A percentile compares a stretch with the other conserved stretches of the same genome.
Evolutionary conservation across 1,140 invertebrate genomes (phyloP).

Genomic region (Camponotus pennsylvanicus): DNA sequence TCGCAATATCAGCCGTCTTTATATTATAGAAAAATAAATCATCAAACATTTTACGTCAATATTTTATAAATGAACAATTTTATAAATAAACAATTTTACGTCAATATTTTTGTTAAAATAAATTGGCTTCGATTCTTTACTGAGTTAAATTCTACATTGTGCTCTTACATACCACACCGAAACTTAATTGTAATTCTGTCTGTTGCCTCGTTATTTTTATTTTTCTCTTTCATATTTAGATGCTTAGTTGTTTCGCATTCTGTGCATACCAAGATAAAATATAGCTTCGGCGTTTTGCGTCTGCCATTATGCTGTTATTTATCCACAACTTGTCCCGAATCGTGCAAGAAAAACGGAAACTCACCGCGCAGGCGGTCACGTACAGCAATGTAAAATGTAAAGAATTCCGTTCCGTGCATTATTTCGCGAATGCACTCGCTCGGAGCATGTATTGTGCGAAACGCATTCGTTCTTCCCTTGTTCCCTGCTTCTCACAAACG

Average conservation of each 20-base stretch:
- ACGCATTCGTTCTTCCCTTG: slow-evolving; percentile 1
- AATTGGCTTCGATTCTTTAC: neutral
- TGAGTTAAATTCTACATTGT: neutral
- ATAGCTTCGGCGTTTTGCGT: slow-evolving; percentile 22
- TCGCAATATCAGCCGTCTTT: neutral
- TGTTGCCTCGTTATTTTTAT: slow-evolving; percentile 1
- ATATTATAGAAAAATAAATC: neutral
- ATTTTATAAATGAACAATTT: neutral
- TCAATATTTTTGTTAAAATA: slow-evolving; percentile 3
- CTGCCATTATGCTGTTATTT: slow-evolving; percentile 37
- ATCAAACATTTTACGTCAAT: neutral
- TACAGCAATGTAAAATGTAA: slow-evolving; percentile 71
- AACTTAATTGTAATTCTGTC: slow-evolving; percentile 24
- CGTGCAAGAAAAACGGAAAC: slow-evolving; percentile 1
- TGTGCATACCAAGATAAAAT: slow-evolving; percentile 45
- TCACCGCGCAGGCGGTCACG: slow-evolving; percentile 10
- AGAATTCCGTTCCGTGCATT: slow-evolving; percentile 68
- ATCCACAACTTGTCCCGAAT: slow-evolving; percentile 24
- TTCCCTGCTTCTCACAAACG: neutral
- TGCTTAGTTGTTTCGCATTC: slow-evolving; percentile 56
- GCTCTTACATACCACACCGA: neutral
- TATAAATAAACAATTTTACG: neutral
- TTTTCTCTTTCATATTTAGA: neutral
- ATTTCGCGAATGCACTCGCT: slow-evolving; percentile 65
- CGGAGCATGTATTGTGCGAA: neutral